Evolutionary conservation across 2,113 vertebrate species (phyloP).

Genomic region (Bubalus kerabau): DNA sequence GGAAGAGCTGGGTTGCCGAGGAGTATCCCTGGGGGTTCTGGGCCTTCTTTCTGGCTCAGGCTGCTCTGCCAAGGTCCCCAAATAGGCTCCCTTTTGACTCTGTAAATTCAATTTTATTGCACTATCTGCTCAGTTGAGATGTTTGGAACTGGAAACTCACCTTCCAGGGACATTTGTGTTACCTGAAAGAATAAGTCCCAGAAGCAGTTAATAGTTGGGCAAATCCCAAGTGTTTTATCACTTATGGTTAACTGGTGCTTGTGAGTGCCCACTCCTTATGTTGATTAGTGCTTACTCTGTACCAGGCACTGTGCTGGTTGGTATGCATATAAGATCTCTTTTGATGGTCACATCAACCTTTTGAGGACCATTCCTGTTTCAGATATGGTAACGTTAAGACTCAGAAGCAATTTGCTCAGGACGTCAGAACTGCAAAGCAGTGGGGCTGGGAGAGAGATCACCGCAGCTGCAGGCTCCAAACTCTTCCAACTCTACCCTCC

Average conservation of each 20-base stretch:
- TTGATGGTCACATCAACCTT: background rate
- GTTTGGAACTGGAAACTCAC: background rate
- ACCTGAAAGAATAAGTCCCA: background rate
- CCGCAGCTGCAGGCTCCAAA: background rate
- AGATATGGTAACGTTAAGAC: background rate
- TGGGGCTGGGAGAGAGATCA: background rate
- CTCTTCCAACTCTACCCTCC: background rate
- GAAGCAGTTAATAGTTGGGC: background rate
- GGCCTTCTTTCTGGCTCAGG: background rate
- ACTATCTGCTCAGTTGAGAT: background rate
- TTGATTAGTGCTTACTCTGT: background rate
- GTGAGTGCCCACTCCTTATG: background rate
- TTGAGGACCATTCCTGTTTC: background rate
- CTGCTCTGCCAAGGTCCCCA: background rate
- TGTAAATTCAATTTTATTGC: background rate
- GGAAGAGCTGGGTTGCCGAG: background rate
- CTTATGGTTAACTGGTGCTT: background rate
- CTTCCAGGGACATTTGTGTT: background rate
- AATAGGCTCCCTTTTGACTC: background rate
- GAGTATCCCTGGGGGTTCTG: background rate
- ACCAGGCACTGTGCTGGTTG: background rate
- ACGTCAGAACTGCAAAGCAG: background rate
- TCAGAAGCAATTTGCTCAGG: background rate
- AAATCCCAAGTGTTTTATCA: background rate
- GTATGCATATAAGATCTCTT: background rate